Base-by-base conservation (phyloP, 2,113 vertebrate genomes). In the Cygnus atratus region DNA sequence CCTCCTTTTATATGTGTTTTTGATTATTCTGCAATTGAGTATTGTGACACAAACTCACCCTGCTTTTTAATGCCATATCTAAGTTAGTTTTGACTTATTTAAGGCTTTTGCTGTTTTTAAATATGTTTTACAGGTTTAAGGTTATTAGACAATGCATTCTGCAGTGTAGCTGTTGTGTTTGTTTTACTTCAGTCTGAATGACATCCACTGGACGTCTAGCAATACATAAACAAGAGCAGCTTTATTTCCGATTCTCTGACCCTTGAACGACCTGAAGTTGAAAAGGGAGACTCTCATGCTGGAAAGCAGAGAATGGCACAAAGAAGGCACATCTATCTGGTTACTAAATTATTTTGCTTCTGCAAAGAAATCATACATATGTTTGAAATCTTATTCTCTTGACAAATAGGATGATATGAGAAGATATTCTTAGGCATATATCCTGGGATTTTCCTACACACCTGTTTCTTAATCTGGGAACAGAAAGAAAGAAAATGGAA, bases 341-440 rank as follows among this genome's bases (percentile, higher is more conserved):
- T 78, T 78, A 26, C 33, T 52, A 21, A 1, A 28, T 33, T 25
- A n/a, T 58, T 52, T 39, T 52, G 4, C 67, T 93, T 84, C 46
- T 72, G 74, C 43, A 71, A 22, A 81, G 24, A 71, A 26, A n/a
- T 22, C 5, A 29, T 72, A 9, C 17, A 39, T 39, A 20, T 8
- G 52, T 85, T 20, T 86, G 57, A 75, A 94, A 37, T 7, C 10
- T 55, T 65, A 26, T 66, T 59, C 33, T 84, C 26, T 35, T 89
- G 41, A 44, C 19, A 24, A 0, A 4, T 46, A 31, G 39, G 33
- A 37, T 0, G 6, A 35, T 18, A 28, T 10, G 11, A 76, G 8
- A 39, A 74, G 20, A 66, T 37, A 52, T 3, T 8, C 10, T 77
- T 66, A 71, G 41, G 31, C 1, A 6, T 9, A 11, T 8, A 65